Conservation (phyloP, 2,888 invertebrate genomes). For the Gortyna flavago region DNA sequence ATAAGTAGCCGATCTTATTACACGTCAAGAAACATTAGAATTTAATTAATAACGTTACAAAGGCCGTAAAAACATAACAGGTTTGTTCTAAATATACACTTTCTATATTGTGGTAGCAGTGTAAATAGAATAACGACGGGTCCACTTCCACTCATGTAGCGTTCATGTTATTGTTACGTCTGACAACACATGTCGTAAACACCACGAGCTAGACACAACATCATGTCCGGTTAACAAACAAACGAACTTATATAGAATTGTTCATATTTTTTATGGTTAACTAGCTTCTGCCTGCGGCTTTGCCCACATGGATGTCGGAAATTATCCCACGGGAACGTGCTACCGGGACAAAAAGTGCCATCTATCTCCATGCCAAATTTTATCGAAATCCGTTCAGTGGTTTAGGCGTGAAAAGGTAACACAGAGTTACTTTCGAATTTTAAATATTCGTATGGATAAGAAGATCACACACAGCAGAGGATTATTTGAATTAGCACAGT, state of each 20-base stretch:
- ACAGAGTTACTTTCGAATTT: no score
- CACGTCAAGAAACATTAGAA: conserved; percentile 13
- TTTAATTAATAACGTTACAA: conserved; percentile 18
- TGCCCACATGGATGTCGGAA: not conserved
- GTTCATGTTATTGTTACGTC: conserved; percentile 28
- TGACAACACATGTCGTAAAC: conserved; percentile 37
- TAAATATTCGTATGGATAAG: not conserved
- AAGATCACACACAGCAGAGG: not conserved
- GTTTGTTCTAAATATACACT: conserved; percentile 5
- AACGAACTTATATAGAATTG: not conserved
- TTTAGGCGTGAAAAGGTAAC: not conserved
- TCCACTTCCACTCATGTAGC: conserved; percentile 1
- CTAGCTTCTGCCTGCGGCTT: not conserved
- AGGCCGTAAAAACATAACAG: conserved; percentile 3
- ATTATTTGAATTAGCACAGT: not conserved
- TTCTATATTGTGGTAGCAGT: conserved; percentile 9
- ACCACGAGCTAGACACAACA: conserved; percentile 36
- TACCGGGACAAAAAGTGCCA: not conserved
- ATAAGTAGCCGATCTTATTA: conserved; percentile 33
- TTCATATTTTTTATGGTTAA: not conserved
- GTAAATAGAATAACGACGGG: not conserved
- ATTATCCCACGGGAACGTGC: not conserved
- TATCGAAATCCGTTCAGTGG: not conserved
- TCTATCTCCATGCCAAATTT: not conserved
- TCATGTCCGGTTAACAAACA: conserved; percentile 18